A percentile compares a stretch with the other conserved stretches of the same genome.
phyloP scores from a whole-genome alignment of 2,113 vertebrate species.

The Syngnathoides biaculeatus region DNA sequence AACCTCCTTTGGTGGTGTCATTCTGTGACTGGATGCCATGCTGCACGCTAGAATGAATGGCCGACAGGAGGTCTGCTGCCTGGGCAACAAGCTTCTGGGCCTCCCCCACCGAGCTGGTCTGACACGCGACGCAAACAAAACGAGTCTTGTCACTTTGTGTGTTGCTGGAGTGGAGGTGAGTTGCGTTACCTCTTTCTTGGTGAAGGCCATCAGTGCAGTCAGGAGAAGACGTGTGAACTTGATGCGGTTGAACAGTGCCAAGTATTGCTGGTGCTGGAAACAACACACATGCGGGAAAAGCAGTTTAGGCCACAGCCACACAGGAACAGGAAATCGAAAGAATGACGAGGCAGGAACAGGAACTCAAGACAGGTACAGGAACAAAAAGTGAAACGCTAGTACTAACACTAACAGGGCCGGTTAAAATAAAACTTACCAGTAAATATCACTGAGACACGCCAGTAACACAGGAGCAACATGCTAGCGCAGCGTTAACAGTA shows the following conservation, averaged over 20 bases:
- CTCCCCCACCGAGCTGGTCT: slow-evolving; percentile 93
- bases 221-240: slow-evolving; percentile 89
- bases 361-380: neutral
- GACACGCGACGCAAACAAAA: slow-evolving; percentile 24
- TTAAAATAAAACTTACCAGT: too few relatives aligned
- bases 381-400: neutral
- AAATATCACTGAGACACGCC: too few relatives aligned
- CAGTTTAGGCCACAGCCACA: slow-evolving; percentile 9
- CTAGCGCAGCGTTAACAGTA: too few relatives aligned
- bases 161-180: neutral
- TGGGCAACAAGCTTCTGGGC: slow-evolving; percentile 95
- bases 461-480: too few relatives aligned
- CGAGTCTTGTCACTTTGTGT: neutral
- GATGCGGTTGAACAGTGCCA: slow-evolving; percentile 91
- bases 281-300: slow-evolving; percentile 2
- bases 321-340: neutral
- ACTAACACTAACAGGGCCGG: too few relatives aligned
- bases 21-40: slow-evolving; percentile 97
- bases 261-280: slow-evolving; percentile 85
- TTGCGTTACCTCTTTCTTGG: slow-evolving; percentile 86
- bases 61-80: slow-evolving; percentile 87
- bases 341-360: neutral
- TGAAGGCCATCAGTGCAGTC: slow-evolving; percentile 90
- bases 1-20: slow-evolving; percentile 98
- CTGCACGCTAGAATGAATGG: slow-evolving; percentile 90